Percentiles rank a stretch among this genome's conserved stretches.
These are phyloP conservation scores for Alsophila aescularia DNA, from an alignment of 2,888 invertebrate genomes.

Conservation along the genomic window DNA sequence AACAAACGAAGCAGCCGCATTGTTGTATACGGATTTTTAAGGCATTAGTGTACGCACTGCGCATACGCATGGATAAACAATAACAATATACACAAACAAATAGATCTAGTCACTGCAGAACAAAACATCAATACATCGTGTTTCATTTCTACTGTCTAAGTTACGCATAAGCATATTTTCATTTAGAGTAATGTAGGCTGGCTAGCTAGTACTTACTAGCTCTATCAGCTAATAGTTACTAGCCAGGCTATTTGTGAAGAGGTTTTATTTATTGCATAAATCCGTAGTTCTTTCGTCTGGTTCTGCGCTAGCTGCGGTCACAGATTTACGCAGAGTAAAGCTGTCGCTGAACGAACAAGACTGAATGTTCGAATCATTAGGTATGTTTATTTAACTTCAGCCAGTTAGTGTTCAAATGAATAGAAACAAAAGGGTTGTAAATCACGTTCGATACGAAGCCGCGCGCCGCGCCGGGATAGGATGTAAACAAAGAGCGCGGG, in stretches of 20 bases:
- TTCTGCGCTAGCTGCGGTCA: no score
- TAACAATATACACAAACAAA: conserved; percentile 43
- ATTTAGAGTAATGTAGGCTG: neutral
- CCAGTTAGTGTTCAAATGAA: conserved; percentile 14
- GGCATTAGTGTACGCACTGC: neutral
- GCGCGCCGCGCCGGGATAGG: neutral
- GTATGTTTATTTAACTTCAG: conserved; percentile 7
- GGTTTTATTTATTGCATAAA: no score
- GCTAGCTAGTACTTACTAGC: no score
- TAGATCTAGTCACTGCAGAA: conserved; percentile 8
- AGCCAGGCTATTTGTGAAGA: no score
- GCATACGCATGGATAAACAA: conserved; percentile 41
- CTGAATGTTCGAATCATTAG: neutral
- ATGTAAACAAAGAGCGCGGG: no score
- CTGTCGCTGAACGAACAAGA: no score
- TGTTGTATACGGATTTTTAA: neutral
- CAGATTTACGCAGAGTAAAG: no score
- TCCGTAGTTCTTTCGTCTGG: no score
- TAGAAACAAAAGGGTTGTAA: conserved; percentile 6
- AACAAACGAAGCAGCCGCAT: neutral
- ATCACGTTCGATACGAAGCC: neutral
- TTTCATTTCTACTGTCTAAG: conserved; percentile 2
- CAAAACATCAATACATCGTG: conserved; percentile 6
- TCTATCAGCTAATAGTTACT: no score
- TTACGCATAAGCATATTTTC: neutral